phyloP scores from a whole-genome alignment of 2,797 vertebrate species.

The Micropoecilia bifurca region DNA sequence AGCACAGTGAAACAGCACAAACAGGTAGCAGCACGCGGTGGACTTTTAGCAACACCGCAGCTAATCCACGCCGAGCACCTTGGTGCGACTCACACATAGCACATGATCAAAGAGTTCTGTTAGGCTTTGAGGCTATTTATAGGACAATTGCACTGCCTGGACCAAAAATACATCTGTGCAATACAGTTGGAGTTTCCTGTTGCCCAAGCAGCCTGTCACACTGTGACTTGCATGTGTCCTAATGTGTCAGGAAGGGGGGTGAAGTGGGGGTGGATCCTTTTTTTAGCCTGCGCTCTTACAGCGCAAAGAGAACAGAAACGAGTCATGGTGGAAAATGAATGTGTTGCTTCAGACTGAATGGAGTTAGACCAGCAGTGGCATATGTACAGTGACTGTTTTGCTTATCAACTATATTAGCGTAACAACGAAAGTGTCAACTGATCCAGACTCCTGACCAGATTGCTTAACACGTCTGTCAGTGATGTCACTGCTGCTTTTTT shows the following conservation, averaged over 20 bases:
- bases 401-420: neutral
- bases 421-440: neutral
- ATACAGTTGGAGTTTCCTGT: slow-evolving; percentile 67
- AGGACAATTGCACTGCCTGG: slow-evolving; percentile 53
- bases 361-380: neutral
- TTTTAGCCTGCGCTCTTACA: slow-evolving; percentile 13
- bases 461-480: slow-evolving; percentile 1
- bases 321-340: slow-evolving; percentile 33
- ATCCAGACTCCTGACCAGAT: slow-evolving; percentile 16
- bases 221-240: slow-evolving; percentile 19
- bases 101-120: slow-evolving; percentile 50
- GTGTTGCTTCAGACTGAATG: slow-evolving; percentile 8
- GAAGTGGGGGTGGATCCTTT: slow-evolving; percentile 9
- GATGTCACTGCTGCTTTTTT: slow-evolving; percentile 12
- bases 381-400: neutral
- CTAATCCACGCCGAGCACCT: slow-evolving; percentile 14
- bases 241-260: slow-evolving; percentile 12
- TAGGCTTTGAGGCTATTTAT: slow-evolving; percentile 60
- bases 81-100: slow-evolving; percentile 32
- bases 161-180: slow-evolving; percentile 62
- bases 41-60: neutral
- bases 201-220: slow-evolving; percentile 40
- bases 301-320: slow-evolving; percentile 24
- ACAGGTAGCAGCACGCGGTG: neutral
- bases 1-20: slow-evolving; percentile 16